A percentile compares a stretch with the other conserved stretches of the same genome.
These are phyloP conservation scores for Platichthys flesus DNA, from an alignment of 2,113 vertebrate genomes.

Conservation along the genomic window DNA sequence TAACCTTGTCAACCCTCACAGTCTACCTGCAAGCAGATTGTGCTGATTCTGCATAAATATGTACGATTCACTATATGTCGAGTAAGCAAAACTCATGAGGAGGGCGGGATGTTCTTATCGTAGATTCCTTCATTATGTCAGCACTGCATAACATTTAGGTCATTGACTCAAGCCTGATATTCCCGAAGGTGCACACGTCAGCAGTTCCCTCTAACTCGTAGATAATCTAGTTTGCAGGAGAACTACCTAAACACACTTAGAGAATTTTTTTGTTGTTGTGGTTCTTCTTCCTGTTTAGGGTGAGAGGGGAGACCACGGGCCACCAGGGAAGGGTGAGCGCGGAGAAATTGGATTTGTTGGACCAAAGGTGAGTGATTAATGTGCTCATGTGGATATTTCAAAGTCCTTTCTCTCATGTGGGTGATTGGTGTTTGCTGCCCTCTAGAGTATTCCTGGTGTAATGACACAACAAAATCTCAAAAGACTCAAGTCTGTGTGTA, in stretches of 20 bases:
- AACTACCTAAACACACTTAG: neutral
- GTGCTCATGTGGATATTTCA: neutral
- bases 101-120: neutral
- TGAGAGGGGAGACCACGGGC: constrained; percentile 91
- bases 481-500: neutral
- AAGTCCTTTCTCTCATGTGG: neutral
- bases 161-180: neutral
- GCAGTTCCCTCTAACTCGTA: neutral
- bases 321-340: constrained; percentile 90
- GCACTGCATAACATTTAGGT: constrained; percentile 7
- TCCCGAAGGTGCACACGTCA: constrained; percentile 10
- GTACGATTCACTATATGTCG: constrained; percentile 2
- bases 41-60: constrained; percentile 19
- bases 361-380: constrained; percentile 86
- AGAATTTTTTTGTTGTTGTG: neutral
- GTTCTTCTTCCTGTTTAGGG: constrained; percentile 81
- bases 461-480: constrained; percentile 1
- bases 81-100: constrained; percentile 22
- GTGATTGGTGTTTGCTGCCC: constrained; percentile 59
- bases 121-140: neutral
- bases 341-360: constrained; percentile 89
- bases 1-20: neutral
- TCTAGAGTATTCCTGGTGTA: constrained; percentile 44
- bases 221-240: neutral
- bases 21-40: neutral